Evolutionary conservation across 2,888 invertebrate species (phyloP).

Genomic region (Ecdyonurus torrentis): DNA sequence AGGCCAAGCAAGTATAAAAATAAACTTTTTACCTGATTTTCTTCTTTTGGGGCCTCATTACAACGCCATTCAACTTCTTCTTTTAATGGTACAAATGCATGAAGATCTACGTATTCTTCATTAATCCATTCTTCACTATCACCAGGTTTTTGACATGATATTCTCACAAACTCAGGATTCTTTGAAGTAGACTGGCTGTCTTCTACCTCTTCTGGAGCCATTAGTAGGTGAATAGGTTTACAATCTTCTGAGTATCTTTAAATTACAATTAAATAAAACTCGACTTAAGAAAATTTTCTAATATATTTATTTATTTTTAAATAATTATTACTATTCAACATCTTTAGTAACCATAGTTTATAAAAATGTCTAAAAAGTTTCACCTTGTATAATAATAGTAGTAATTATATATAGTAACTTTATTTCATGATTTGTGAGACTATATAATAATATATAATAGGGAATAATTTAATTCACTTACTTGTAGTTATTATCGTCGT

Average conservation of each 20-base stretch:
- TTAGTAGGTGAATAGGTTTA: slow-evolving; percentile 23
- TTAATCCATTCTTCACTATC: slow-evolving; percentile 11
- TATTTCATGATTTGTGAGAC: too few species aligned
- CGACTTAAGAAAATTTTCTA: too few species aligned
- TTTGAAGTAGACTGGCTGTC: slow-evolving; percentile 26
- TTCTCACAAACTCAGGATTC: slow-evolving; percentile 46
- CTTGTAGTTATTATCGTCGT: background rate
- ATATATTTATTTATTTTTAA: too few species aligned
- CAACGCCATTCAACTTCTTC: slow-evolving; percentile 7
- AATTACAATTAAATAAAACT: background rate
- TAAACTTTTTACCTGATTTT: too few species aligned
- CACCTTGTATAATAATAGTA: too few species aligned
- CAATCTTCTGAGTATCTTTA: slow-evolving; percentile 31
- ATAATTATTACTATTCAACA: too few species aligned
- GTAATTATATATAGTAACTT: too few species aligned
- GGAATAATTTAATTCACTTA: too few species aligned
- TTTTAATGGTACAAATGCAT: slow-evolving; percentile 37
- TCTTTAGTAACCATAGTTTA: too few species aligned
- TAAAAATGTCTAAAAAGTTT: too few species aligned
- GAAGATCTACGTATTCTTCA: slow-evolving; percentile 47
- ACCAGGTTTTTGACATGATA: slow-evolving; percentile 37
- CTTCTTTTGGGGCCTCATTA: background rate
- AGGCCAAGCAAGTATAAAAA: too few species aligned
- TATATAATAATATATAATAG: too few species aligned
- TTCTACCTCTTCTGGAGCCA: background rate